Conservation (phyloP, 2,888 invertebrate species). For the Boloria euphrosyne region DNA sequence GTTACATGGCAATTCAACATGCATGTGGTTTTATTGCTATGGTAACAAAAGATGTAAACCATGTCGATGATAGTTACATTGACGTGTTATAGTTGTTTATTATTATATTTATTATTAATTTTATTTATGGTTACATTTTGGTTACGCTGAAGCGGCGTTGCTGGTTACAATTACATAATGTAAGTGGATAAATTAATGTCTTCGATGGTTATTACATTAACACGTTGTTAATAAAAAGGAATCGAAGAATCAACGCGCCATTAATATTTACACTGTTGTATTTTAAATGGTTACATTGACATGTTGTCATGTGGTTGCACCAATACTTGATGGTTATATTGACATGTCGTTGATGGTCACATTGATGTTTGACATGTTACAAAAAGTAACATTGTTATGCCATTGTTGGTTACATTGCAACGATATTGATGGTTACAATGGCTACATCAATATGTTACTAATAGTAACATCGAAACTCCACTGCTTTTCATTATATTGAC, state of each 20-base stretch:
- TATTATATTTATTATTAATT: no score
- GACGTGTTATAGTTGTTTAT: no score
- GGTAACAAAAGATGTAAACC: no score
- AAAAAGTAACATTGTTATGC: no score
- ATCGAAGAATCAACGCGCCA: neutral
- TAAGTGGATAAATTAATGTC: constrained; percentile 26
- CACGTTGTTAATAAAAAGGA: neutral
- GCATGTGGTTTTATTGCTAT: no score
- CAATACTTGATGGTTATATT: constrained; percentile 3
- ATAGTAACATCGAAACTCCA: no score
- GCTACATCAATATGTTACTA: no score
- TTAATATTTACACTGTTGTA: constrained; percentile 1
- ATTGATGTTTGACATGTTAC: neutral
- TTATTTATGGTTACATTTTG: no score
- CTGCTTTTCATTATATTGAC: no score
- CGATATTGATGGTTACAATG: constrained; percentile 6
- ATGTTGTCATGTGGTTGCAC: constrained; percentile 6
- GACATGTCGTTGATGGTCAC: constrained; percentile 7
- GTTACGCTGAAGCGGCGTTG: neutral
- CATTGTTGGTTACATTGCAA: no score
- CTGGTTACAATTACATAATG: constrained; percentile 7
- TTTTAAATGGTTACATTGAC: neutral
- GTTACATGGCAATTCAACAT: no score
- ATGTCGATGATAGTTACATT: no score
- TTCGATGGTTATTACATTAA: constrained; percentile 26